Evolutionary conservation across 2,797 vertebrate species (phyloP).

Genomic region (Hemitrygon akajei): DNA sequence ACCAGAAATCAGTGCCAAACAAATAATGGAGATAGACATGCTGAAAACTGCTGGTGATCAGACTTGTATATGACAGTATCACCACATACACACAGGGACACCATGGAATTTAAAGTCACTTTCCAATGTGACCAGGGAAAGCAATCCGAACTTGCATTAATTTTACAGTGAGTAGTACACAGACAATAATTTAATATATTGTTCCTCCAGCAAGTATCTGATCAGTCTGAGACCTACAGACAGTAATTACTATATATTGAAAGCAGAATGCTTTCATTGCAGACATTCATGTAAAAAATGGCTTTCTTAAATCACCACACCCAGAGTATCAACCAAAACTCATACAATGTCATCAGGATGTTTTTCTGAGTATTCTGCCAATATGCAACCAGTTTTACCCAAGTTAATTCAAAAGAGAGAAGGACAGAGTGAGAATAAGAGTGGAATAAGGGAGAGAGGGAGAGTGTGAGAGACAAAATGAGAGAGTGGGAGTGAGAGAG

Average conservation of each 20-base stretch:
- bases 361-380: no score
- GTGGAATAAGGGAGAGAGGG: no score
- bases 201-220: not conserved
- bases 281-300: not conserved
- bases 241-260: not conserved
- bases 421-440: no score
- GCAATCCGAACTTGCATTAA: not conserved
- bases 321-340: not conserved
- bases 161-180: not conserved
- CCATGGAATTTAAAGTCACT: not conserved
- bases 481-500: no score
- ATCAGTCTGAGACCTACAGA: not conserved
- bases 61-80: not conserved
- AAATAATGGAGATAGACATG: not conserved
- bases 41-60: not conserved
- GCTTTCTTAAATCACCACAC: no score
- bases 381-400: no score
- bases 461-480: no score
- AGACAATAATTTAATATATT: not conserved
- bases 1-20: not conserved
- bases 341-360: no score
- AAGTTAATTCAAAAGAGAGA: no score
- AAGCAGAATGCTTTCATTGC: not conserved
- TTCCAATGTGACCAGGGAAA: not conserved
- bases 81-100: not conserved